Evolutionary conservation across 2,888 invertebrate species (phyloP), one percentile per base, ranked within the genome.

Genomic region (Julus scandinavius): DNA sequence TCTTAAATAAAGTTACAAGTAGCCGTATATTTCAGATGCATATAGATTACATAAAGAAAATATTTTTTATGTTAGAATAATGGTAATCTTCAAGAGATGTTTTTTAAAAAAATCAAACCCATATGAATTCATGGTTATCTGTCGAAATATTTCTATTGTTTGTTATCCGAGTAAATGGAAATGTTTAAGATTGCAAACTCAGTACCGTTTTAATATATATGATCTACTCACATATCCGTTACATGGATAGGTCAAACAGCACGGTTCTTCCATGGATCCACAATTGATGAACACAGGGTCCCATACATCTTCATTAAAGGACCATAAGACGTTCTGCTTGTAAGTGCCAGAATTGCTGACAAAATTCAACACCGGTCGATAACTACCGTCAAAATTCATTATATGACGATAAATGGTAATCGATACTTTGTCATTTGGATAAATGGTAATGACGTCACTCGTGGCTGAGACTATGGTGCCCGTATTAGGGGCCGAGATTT

Each of bases 301-400:
- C 85, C 85, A 85, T 6, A 17, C 20, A 20, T 85, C 49, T 0
- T 1, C 41, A 20, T 85, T 13, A 85, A 45, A 85, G 2, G 45
- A 20, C 45, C 49, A 85, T 17, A 85, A 7, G 20, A 85, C 15
- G 85, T 85, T 41, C 85, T 85, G 85, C 49, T 41, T 85, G 15
- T 85, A 1, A 83, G 83, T 20, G 83, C 83, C 83, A 1, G 41
- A 41, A 85, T 85, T 38, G 41, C 41, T 41, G 17, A 85, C 41
- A 20, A 85, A 85, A 85, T 85, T 85, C 45, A 85, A 49, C n/a
- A 85, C 85, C 7, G 85, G 85, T 85, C 85, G 85, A 41, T n/a
- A 85, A 1, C 6, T 4, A n/a, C 85, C 85, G 20, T 85, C 85
- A 9, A 13, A 85, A 15, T 85, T 45, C 9, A n/a, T 15, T 17